Evolutionary conservation across 2,888 invertebrate genomes (phyloP).

Genomic region (Sinelater perroti): DNA sequence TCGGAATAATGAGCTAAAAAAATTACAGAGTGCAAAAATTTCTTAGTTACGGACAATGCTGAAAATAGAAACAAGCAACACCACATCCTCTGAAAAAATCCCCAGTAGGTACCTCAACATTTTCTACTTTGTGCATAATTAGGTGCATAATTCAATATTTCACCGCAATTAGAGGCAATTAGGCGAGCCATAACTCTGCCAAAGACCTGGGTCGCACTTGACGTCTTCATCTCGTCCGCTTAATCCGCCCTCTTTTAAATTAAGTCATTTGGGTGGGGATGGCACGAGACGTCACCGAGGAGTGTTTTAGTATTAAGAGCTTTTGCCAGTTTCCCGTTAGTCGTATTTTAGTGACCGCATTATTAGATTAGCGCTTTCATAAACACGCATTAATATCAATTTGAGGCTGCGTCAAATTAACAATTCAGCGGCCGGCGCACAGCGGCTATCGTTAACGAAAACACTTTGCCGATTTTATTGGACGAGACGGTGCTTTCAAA

Average conservation of each 20-base stretch:
- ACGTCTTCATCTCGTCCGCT: conserved; percentile 46
- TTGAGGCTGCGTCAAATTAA: conserved; percentile 49
- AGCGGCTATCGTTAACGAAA: conserved; percentile 39
- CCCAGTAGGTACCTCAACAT: background rate
- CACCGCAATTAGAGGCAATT: conserved; percentile 56
- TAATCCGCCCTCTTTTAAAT: conserved; percentile 54
- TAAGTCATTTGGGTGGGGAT: conserved; percentile 51
- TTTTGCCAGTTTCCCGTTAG: conserved; percentile 53
- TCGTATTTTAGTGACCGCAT: conserved; percentile 50
- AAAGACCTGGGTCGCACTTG: conserved; percentile 46
- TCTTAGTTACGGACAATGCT: too few relatives aligned
- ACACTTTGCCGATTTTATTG: conserved; percentile 38
- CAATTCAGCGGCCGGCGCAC: conserved; percentile 36
- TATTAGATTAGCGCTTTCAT: conserved; percentile 54
- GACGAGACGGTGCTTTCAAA: conserved; percentile 40
- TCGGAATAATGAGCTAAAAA: too few relatives aligned
- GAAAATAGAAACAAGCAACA: too few relatives aligned
- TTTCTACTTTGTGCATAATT: conserved; percentile 19
- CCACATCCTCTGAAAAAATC: too few relatives aligned
- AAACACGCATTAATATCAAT: conserved; percentile 59
- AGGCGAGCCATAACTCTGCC: conserved; percentile 50
- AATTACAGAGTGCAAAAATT: too few relatives aligned
- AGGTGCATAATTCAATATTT: conserved; percentile 43
- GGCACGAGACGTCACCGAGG: conserved; percentile 49
- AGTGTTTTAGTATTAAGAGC: conserved; percentile 54